Percentiles rank a stretch among this genome's conserved stretches.
These are phyloP conservation scores for Pseudopodoces humilis DNA, from an alignment of 2,113 vertebrate genomes.

Conservation along the genomic window DNA sequence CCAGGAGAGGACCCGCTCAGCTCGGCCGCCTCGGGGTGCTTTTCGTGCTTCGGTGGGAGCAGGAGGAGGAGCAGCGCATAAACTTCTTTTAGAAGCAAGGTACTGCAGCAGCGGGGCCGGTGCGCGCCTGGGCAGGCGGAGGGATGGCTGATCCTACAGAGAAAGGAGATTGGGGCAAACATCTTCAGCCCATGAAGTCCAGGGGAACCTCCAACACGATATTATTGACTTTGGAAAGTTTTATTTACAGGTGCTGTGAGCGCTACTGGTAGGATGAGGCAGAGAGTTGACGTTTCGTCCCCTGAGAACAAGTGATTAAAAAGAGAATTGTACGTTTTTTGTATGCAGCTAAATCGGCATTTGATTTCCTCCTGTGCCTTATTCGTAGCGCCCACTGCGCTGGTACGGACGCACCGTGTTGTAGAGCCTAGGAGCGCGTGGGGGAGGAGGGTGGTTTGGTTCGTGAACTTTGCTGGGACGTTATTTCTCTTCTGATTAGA, in stretches of 20 bases:
- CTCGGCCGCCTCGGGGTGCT: not conserved
- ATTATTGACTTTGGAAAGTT: not conserved
- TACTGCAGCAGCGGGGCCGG: not conserved
- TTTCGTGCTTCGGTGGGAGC: not conserved
- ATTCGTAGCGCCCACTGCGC: accelerated
- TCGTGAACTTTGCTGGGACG: slow-evolving; percentile 46
- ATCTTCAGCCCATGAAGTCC: not conserved
- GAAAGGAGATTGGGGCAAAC: not conserved
- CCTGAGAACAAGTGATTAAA: not conserved
- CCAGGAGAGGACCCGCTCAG: not conserved
- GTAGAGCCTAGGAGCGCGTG: not conserved
- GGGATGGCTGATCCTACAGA: not conserved
- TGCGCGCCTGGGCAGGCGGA: not conserved
- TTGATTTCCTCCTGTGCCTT: not conserved
- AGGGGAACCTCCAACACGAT: slow-evolving; percentile 1
- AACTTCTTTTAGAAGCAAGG: not conserved
- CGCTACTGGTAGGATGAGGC: not conserved
- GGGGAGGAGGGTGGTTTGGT: slow-evolving; percentile 25
- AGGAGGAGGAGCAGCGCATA: not conserved
- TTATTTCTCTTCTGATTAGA: slow-evolving; percentile 20
- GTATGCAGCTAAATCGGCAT: not conserved
- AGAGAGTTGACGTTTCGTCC: not conserved
- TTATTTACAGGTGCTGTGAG: not conserved
- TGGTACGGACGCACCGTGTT: not conserved
- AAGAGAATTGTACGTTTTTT: not conserved